Conservation (phyloP, 1,140 invertebrate genomes). For the Drosophila takahashii region DNA sequence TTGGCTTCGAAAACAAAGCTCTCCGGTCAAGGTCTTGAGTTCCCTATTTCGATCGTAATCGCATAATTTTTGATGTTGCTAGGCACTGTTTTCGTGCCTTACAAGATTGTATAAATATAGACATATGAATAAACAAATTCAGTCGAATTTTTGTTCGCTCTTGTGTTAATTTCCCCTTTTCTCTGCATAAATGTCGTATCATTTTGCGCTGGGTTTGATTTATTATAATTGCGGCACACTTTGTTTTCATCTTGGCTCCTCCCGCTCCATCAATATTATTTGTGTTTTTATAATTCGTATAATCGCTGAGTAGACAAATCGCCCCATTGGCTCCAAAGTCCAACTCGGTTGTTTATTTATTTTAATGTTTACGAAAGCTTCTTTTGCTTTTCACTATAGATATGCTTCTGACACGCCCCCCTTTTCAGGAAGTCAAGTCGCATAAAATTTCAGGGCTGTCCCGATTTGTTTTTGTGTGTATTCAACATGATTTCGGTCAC, state of each 20-base stretch:
- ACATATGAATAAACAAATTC: constrained; percentile 3
- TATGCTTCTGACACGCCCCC: constrained; percentile 38
- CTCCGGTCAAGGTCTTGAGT: constrained; percentile 60
- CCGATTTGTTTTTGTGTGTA: constrained; percentile 16
- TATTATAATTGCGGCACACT: constrained; percentile 20
- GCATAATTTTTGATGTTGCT: constrained; percentile 48
- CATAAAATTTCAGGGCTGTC: constrained; percentile 6
- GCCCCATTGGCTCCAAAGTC: constrained; percentile 57
- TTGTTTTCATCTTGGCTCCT: constrained; percentile 2
- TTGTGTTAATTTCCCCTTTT: constrained; percentile 8
- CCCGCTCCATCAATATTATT: constrained; percentile 14
- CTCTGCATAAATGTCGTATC: constrained; percentile 13
- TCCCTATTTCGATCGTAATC: constrained; percentile 50
- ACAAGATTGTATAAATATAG: constrained; percentile 11
- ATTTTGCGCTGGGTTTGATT: constrained; percentile 32
- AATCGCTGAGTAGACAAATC: constrained; percentile 32
- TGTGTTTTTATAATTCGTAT: constrained; percentile 54
- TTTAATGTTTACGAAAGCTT: constrained; percentile 28
- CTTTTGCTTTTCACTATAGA: constrained; percentile 15
- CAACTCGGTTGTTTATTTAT: constrained; percentile 26
- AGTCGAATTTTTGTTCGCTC: background rate
- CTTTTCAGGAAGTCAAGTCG: constrained; percentile 12
- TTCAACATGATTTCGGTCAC: constrained; percentile 58
- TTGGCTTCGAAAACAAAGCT: constrained; percentile 57
- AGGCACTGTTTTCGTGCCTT: constrained; percentile 24